These are phyloP conservation scores for Venustaconcha ellipsiformis DNA, from an alignment of 1,140 invertebrate genomes.

Conservation along the genomic window DNA sequence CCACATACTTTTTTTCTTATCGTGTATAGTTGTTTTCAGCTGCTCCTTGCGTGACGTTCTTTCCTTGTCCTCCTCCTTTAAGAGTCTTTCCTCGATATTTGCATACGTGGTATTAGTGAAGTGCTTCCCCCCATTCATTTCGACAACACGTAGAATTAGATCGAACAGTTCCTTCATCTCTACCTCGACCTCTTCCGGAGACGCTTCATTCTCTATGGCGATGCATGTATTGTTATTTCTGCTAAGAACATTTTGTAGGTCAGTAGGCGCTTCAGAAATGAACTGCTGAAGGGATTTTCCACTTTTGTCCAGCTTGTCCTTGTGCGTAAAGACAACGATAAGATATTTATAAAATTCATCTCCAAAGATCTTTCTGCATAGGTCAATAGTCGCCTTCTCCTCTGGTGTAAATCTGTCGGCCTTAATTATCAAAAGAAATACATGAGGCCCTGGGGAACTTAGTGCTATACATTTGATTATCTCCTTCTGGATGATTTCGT, in stretches of 20 bases:
- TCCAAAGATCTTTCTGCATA: neutral
- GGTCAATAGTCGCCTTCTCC: neutral
- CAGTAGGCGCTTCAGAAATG: neutral
- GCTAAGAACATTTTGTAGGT: neutral
- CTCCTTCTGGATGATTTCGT: conserved; percentile 8
- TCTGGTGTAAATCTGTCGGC: too few relatives aligned
- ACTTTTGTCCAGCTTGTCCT: conserved; percentile 8
- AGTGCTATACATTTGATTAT: conserved; percentile 6
- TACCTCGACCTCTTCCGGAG: neutral
- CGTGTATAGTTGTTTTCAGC: too few relatives aligned
- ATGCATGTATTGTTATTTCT: neutral
- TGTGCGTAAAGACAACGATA: conserved; percentile 9
- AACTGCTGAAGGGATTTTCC: neutral
- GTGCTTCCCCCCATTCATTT: neutral
- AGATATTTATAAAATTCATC: conserved; percentile 4
- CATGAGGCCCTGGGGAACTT: conserved; percentile 12
- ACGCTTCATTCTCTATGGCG: conserved; percentile 3
- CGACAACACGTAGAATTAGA: neutral
- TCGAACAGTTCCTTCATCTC: conserved; percentile 1
- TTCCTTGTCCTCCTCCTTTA: too few relatives aligned
- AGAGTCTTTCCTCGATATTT: too few relatives aligned
- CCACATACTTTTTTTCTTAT: too few relatives aligned
- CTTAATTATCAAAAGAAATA: conserved; percentile 6
- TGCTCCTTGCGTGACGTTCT: too few relatives aligned
- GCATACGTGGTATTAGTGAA: too few relatives aligned